Conservation (phyloP, 2,888 invertebrate species). For the Andrena hattorfiana region DNA sequence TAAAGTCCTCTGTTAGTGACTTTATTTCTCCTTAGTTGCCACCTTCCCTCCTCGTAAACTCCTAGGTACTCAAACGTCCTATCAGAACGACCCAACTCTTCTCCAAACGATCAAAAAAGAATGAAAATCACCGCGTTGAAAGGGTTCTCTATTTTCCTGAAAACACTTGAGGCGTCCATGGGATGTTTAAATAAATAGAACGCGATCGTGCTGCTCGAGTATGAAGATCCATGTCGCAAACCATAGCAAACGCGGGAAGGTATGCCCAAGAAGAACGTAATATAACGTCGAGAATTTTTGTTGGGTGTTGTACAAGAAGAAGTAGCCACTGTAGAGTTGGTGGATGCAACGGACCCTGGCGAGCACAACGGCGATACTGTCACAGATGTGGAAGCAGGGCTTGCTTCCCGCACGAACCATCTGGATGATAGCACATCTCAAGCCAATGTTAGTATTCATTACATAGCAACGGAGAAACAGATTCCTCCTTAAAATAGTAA, state of each 20-base stretch:
- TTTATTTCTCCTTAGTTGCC: too few species aligned
- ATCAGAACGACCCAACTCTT: neutral
- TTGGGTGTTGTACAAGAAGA: conserved; percentile 80
- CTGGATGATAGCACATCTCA: conserved; percentile 79
- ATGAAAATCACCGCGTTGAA: neutral
- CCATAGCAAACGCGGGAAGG: conserved; percentile 7
- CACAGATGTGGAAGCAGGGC: conserved; percentile 75
- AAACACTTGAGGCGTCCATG: conserved; percentile 14
- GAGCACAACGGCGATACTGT: conserved; percentile 73
- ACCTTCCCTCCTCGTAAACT: too few species aligned
- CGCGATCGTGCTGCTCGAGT: conserved; percentile 21
- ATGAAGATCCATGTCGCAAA: neutral
- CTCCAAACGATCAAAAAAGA: neutral
- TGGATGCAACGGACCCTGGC: conserved; percentile 81
- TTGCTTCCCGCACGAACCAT: conserved; percentile 77
- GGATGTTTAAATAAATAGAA: conserved; percentile 12
- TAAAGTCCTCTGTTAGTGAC: too few species aligned
- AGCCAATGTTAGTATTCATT: conserved; percentile 80
- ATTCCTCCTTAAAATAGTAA: conserved; percentile 38
- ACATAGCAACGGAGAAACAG: conserved; percentile 29
- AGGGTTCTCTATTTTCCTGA: neutral
- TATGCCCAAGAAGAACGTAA: conserved; percentile 40
- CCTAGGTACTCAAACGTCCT: too few species aligned
- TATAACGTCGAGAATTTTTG: conserved; percentile 78
- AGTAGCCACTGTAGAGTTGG: conserved; percentile 81